A percentile compares a stretch with the other conserved stretches of the same genome.
These are phyloP conservation scores for Spisula subtruncata DNA, from an alignment of 2,888 invertebrate species.

Conservation along the genomic window DNA sequence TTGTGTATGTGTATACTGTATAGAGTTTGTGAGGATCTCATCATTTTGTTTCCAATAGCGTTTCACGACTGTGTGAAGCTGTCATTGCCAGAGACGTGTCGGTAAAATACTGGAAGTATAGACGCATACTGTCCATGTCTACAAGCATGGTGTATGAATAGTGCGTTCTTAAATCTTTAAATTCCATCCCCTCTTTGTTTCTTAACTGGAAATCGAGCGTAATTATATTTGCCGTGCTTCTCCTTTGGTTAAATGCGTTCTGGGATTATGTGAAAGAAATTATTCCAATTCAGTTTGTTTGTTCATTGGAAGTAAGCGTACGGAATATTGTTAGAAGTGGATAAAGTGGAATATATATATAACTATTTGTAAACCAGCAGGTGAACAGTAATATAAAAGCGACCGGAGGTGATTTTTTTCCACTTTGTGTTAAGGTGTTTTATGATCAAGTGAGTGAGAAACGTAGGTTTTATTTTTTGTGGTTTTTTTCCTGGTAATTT, in stretches of 20 bases:
- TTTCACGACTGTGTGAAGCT: conserved; percentile 30
- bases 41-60: conserved; percentile 24
- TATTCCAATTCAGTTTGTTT: conserved; percentile 30
- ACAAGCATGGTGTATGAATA: neutral
- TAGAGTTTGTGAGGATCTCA: neutral
- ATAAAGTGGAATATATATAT: conserved; percentile 9
- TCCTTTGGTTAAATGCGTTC: conserved; percentile 32
- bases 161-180: neutral
- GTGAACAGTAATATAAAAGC: neutral
- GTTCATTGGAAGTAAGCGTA: conserved; percentile 31
- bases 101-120: conserved; percentile 30
- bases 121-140: conserved; percentile 14
- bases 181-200: conserved; percentile 3
- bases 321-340: neutral
- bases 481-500: neutral
- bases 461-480: conserved; percentile 12
- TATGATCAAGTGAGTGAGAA: neutral
- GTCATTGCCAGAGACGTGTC: conserved; percentile 31
- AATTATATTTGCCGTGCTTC: conserved; percentile 24
- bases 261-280: neutral
- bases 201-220: conserved; percentile 39
- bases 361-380: neutral
- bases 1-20: neutral
- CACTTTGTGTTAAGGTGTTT: neutral
- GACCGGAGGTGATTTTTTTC: neutral